phyloP scores from a whole-genome alignment of 1,140 invertebrate species.

The Drosophila varians region DNA sequence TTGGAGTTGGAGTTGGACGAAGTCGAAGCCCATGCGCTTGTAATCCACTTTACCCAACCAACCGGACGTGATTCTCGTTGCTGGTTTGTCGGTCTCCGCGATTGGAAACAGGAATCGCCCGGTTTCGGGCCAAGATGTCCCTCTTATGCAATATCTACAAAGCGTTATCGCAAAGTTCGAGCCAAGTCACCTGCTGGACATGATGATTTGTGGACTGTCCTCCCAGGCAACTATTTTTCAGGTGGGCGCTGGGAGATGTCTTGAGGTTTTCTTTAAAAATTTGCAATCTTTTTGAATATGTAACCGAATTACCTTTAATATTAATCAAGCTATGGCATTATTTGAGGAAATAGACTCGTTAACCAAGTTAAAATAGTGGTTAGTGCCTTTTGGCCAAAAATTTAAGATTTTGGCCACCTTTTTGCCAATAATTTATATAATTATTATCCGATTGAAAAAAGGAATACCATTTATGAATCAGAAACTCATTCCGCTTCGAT shows the following conservation, averaged over 20 bases:
- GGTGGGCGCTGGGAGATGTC: slow-evolving; percentile 24
- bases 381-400: too few species aligned
- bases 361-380: too few species aligned
- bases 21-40: slow-evolving; percentile 40
- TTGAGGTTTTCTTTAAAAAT: slow-evolving; percentile 16
- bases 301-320: too few species aligned
- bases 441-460: too few species aligned
- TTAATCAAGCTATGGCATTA: too few species aligned
- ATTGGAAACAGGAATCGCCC: slow-evolving; percentile 27
- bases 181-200: slow-evolving; percentile 45
- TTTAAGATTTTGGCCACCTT: too few species aligned
- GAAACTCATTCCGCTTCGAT: too few species aligned
- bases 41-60: slow-evolving; percentile 47
- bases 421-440: too few species aligned
- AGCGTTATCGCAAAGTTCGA: slow-evolving; percentile 24
- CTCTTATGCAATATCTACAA: slow-evolving; percentile 40
- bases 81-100: slow-evolving; percentile 27
- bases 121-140: slow-evolving; percentile 1
- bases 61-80: slow-evolving; percentile 60
- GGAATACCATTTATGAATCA: too few species aligned
- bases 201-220: slow-evolving; percentile 41
- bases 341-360: too few species aligned
- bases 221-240: slow-evolving; percentile 22
- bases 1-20: slow-evolving; percentile 9
- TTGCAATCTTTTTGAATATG: background rate